Base-by-base conservation (phyloP, 2,797 vertebrate genomes). In the Typhlichthys eigenmanni region DNA sequence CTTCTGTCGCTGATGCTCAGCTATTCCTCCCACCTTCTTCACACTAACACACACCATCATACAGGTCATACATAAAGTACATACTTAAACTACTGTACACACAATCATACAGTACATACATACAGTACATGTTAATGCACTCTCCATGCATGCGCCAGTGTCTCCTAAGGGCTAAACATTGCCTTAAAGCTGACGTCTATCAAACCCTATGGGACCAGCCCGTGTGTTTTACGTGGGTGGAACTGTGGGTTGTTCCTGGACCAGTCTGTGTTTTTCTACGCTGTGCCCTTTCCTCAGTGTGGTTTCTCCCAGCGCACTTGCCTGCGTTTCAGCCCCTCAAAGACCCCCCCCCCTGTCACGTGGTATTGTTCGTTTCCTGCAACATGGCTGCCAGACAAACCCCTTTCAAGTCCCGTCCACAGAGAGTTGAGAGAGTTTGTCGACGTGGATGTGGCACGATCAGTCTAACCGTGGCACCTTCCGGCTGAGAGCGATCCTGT, bases 141-240 rank as follows among this genome's bases (percentile, higher is more conserved):
- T 84, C 78, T 84, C 76, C 85, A 79, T 89, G 89, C 89, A 89
- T 90, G 81, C 84, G 83, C 89, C 86, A 84, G 87, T 80, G 68
- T 89, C 76, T 85, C 82, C 6, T 82, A 92, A 94, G 92, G 93
- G 93, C 93, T 93, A 90, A 83, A 85, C 89, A 85, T 91, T 82
- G 89, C 90, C 90, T 91, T 90, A 90, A 87, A 85, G 82, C 81
- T 50, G 81, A 80, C 77, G 86, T 75, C 59, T 72, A 56, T n/a
- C 55, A n/a, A 24, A 24, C 51, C 17, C 13, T 74, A 43, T 13
- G 34, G 32, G 55, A 48, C 58, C 49, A n/a, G 58, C 59, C 19
- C 51, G 53, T 56, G 19, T 61, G 12, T 13, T 10, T 12, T 12
- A 3, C 53, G 17, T 66, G 56, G 52, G 77, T 74, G 72, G 74